A percentile compares a stretch with the other conserved stretches of the same genome.
These are phyloP conservation scores for Balaeniceps rex DNA, from an alignment of 2,113 vertebrate species.

Conservation along the genomic window DNA sequence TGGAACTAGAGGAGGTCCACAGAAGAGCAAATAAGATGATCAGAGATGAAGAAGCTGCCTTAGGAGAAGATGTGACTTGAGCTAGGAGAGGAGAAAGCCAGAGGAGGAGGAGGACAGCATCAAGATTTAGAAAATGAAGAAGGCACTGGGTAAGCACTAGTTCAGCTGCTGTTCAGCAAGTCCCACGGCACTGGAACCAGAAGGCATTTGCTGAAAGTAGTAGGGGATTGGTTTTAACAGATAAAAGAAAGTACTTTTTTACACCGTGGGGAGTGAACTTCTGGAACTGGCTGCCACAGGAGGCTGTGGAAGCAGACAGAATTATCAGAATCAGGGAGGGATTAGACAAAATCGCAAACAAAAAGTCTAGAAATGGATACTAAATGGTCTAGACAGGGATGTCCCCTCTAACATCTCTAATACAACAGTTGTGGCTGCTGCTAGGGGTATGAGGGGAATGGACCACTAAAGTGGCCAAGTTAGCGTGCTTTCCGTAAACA, in stretches of 20 bases:
- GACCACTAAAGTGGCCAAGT: background rate
- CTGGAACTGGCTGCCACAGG: background rate
- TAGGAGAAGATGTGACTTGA: background rate
- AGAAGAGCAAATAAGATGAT: background rate
- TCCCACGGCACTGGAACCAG: background rate
- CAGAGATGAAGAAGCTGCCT: background rate
- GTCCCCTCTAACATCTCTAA: background rate
- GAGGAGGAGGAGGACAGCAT: background rate
- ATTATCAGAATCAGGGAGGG: background rate
- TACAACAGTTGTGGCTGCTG: background rate
- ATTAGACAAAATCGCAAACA: background rate
- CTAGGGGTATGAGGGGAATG: background rate
- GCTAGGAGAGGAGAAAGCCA: background rate
- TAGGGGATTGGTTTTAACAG: background rate
- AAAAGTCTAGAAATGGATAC: background rate
- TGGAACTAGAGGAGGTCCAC: background rate
- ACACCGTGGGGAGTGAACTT: background rate
- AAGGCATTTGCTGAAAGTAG: background rate
- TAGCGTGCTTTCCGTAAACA: background rate
- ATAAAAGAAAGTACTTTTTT: background rate
- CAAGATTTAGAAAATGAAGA: background rate
- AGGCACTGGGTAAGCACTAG: background rate
- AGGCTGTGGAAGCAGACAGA: background rate
- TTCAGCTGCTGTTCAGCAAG: background rate
- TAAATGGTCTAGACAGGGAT: background rate